Conservation (phyloP, 2,888 invertebrate species). For the Chrysodeixis includens region DNA sequence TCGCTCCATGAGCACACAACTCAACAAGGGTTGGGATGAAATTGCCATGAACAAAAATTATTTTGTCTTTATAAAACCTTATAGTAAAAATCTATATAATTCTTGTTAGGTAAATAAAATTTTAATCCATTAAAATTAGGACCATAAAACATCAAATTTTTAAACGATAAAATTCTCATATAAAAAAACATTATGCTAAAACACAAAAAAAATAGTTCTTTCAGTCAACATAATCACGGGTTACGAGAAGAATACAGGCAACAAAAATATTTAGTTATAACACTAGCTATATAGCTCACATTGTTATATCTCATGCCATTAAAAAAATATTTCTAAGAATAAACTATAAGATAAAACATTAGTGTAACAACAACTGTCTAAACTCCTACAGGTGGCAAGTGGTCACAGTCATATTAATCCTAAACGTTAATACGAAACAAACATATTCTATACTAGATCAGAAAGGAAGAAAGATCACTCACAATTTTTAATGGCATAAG, state of each 20-base stretch:
- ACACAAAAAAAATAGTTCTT: constrained; percentile 56
- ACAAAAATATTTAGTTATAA: constrained; percentile 57
- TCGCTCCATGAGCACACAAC: constrained; percentile 74
- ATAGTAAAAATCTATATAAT: constrained; percentile 57
- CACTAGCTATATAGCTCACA: constrained; percentile 49
- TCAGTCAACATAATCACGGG: constrained; percentile 62
- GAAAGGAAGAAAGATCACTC: constrained; percentile 39
- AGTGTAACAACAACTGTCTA: constrained; percentile 52
- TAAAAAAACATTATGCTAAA: constrained; percentile 50
- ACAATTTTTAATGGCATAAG: constrained; percentile 62
- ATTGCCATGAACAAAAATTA: constrained; percentile 65
- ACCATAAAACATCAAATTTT: constrained; percentile 45
- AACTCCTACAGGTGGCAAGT: constrained; percentile 54
- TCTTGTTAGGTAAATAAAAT: constrained; percentile 52
- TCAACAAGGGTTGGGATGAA: constrained; percentile 60
- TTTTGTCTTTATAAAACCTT: constrained; percentile 65
- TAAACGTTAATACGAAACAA: constrained; percentile 46
- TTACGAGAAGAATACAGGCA: constrained; percentile 48
- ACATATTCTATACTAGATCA: constrained; percentile 41
- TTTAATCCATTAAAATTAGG: constrained; percentile 48
- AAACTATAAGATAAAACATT: constrained; percentile 53
- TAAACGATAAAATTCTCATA: constrained; percentile 52
- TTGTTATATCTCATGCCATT: constrained; percentile 61
- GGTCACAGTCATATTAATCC: constrained; percentile 48
- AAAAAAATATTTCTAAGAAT: constrained; percentile 58